Base-by-base conservation (phyloP, 2,888 invertebrate species). In the Oxyteleia sp. region DNA sequence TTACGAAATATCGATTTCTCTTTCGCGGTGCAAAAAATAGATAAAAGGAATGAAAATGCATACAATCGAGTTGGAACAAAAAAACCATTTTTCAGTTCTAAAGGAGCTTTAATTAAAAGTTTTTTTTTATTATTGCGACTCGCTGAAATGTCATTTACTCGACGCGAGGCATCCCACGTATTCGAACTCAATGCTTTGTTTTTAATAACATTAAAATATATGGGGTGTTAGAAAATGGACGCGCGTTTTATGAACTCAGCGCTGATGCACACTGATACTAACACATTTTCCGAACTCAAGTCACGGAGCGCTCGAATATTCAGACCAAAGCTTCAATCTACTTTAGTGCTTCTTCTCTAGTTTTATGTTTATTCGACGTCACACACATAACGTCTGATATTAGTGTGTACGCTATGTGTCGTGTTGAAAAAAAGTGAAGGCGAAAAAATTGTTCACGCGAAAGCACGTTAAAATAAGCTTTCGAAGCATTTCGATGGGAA, bases 271-370 rank as follows among this genome's bases (percentile, higher is more conserved):
- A 15, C 53, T 53, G 71, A 72, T 59, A 61, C 72, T 74, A 74
- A 74, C 68, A 61, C 66, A 59, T 80, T 66, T 66, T 72, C 20
- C 57, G 53, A 72, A 80, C 51, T n/a, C 80, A 71, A 72, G 80
- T 80, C 80, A 80, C 80, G 80, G n/a, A 80, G 57, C 72, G 69
- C 71, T 72, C 57, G 69, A 43, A 82, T 84, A 85, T 85, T 85
- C 83, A 82, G 82, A 49, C 63, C 63, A 45, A 51, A 74, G 76
- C 82, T 86, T 85, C 84, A 85, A 88, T 87, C 84, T 84, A 76
- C 57, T 84, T 79, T 84, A 86, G 84, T 85, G 82, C 82, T 59
- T 76, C 61, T 72, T 79, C 35, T 68, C 13, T 26, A 53, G 84
- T 69, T 85, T 84, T 83, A 72, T 86, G 38, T 76, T 72, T 71